phyloP scores from a whole-genome alignment of 92 coral and sea anemone genomes.

The Zoanthus solanderi region DNA sequence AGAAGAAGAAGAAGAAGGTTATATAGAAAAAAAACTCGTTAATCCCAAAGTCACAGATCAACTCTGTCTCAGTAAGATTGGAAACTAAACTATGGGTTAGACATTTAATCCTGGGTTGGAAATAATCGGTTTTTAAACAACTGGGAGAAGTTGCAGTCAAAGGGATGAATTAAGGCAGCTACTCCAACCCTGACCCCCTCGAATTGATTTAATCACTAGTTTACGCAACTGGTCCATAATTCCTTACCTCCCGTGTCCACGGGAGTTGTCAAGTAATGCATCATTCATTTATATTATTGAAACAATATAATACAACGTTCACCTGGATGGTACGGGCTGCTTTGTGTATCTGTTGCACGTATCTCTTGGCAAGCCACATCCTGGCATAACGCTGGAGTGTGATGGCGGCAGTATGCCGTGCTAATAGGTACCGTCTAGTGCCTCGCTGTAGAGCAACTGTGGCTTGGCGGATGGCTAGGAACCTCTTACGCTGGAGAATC shows the following conservation, averaged over 20 bases:
- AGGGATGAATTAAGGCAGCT: no score
- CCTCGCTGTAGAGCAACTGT: slow-evolving; percentile 73
- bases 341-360: slow-evolving; percentile 55
- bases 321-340: slow-evolving; percentile 92
- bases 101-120: no score
- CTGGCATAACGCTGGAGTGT: slow-evolving; percentile 88
- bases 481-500: slow-evolving; percentile 70
- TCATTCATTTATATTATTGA: neutral
- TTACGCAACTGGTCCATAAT: neutral
- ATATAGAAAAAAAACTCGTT: no score
- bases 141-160: no score
- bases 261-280: neutral
- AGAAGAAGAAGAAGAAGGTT: no score
- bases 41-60: no score
- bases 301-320: neutral
- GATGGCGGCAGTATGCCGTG: slow-evolving; percentile 74
- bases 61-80: no score
- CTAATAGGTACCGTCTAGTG: slow-evolving; percentile 61
- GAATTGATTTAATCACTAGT: neutral
- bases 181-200: no score
- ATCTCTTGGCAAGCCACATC: slow-evolving; percentile 72
- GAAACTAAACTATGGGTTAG: no score
- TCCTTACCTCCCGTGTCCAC: neutral
- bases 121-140: no score
- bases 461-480: slow-evolving; percentile 70